A percentile compares a stretch with the other conserved stretches of the same genome.
These are phyloP conservation scores for Apostichopus parvimensis DNA, from an alignment of 35 echinoderm and acorn worm species.

Conservation along the genomic window DNA sequence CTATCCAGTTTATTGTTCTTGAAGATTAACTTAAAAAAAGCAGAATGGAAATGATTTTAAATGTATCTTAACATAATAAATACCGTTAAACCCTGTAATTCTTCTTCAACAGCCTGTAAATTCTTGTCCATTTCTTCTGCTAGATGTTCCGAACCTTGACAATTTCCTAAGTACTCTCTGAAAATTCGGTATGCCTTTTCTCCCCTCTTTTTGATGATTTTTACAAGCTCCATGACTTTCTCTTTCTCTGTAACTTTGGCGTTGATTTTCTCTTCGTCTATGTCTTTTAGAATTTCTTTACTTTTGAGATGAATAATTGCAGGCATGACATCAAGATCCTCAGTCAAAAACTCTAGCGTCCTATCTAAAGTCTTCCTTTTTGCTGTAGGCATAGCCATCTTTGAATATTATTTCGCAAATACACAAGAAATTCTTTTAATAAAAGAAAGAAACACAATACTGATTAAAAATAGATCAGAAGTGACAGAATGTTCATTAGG, in stretches of 20 bases:
- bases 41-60: too few species aligned
- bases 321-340: slow-evolving; percentile 5
- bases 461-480: too few species aligned
- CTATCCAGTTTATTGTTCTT: background rate
- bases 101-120: background rate
- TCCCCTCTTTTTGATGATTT: background rate
- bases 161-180: background rate
- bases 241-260: background rate
- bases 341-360: background rate
- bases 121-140: slow-evolving; percentile 7
- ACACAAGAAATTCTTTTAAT: too few species aligned
- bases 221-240: background rate
- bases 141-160: background rate
- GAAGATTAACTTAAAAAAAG: background rate
- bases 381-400: slow-evolving; percentile 13
- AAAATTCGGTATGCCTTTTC: background rate
- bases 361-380: slow-evolving; percentile 1
- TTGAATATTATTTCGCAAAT: background rate
- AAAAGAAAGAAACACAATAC: too few species aligned
- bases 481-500: too few species aligned
- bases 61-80: background rate
- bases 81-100: background rate
- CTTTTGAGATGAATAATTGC: background rate
- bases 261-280: background rate
- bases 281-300: background rate